These are phyloP conservation scores for Epizoanthus rinbou DNA, from an alignment of 92 coral and sea anemone genomes.

Conservation along the genomic window DNA sequence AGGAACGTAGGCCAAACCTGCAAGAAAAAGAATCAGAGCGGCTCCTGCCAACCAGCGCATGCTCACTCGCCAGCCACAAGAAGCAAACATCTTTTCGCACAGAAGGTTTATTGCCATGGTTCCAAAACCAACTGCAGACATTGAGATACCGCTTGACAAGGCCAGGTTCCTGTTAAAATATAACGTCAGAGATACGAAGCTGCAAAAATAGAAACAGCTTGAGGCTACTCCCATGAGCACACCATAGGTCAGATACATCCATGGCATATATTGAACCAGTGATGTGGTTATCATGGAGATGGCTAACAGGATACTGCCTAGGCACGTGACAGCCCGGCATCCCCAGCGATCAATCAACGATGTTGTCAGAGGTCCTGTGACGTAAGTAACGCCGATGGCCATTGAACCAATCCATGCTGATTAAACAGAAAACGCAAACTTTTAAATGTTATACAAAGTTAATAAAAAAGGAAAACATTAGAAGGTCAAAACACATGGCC, in stretches of 20 bases:
- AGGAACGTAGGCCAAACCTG: conserved; percentile 78
- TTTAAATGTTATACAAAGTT: too few relatives aligned
- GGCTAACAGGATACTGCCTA: conserved; percentile 68
- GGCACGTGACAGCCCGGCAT: conserved; percentile 85
- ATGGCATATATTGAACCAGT: conserved; percentile 60
- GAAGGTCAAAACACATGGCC: too few relatives aligned
- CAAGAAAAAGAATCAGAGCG: conserved; percentile 61
- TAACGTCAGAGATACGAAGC: conserved; percentile 63
- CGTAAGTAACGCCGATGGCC: conserved; percentile 71
- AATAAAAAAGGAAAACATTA: too few relatives aligned
- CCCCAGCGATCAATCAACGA: conserved; percentile 73
- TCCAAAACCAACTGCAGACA: conserved; percentile 86
- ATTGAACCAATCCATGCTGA: conserved; percentile 93
- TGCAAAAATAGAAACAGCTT: conserved; percentile 77
- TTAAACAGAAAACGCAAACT: not conserved
- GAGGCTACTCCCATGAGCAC: conserved; percentile 76
- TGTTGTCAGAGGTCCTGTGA: conserved; percentile 77
- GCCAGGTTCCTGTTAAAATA: conserved; percentile 82
- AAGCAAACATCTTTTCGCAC: conserved; percentile 55
- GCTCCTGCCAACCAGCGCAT: conserved; percentile 64
- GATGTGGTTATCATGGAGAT: conserved; percentile 75
- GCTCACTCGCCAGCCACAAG: conserved; percentile 70
- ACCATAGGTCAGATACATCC: conserved; percentile 86
- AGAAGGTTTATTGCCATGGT: conserved; percentile 62
- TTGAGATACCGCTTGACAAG: conserved; percentile 78